Evolutionary conservation across 2,113 vertebrate species (phyloP).

Genomic region (Podocnemis expansa): DNA sequence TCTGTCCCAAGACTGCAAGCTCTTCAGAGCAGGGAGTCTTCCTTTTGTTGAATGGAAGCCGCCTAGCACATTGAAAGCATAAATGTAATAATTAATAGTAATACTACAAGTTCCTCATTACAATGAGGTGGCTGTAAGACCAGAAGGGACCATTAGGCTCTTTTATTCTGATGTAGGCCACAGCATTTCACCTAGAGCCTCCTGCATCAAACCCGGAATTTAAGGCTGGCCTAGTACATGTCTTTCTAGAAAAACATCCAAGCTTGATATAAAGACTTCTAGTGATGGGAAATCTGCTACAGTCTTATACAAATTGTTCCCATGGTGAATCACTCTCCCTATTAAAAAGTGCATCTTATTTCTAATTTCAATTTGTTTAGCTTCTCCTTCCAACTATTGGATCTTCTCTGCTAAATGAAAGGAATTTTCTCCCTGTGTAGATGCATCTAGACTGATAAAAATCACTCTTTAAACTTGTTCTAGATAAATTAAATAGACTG

Average conservation of each 20-base stretch:
- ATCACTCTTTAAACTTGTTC: background rate
- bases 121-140: background rate
- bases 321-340: background rate
- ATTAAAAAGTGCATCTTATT: background rate
- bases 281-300: background rate
- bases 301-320: fast-evolving
- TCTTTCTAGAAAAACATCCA: background rate
- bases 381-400: background rate
- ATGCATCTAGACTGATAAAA: background rate
- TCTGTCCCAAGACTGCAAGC: background rate
- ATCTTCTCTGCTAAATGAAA: background rate
- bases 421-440: fast-evolving
- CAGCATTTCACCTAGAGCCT: background rate
- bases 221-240: background rate
- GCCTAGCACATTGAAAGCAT: background rate
- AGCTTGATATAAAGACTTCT: background rate
- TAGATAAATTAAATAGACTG: background rate
- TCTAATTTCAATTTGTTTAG: background rate
- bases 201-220: background rate
- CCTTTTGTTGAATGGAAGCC: background rate
- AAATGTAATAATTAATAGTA: background rate
- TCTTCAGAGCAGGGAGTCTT: background rate
- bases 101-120: background rate
- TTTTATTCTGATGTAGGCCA: background rate
- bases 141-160: background rate